These are phyloP conservation scores for Morus bassanus DNA, from an alignment of 2,797 vertebrate genomes.

Conservation along the genomic window DNA sequence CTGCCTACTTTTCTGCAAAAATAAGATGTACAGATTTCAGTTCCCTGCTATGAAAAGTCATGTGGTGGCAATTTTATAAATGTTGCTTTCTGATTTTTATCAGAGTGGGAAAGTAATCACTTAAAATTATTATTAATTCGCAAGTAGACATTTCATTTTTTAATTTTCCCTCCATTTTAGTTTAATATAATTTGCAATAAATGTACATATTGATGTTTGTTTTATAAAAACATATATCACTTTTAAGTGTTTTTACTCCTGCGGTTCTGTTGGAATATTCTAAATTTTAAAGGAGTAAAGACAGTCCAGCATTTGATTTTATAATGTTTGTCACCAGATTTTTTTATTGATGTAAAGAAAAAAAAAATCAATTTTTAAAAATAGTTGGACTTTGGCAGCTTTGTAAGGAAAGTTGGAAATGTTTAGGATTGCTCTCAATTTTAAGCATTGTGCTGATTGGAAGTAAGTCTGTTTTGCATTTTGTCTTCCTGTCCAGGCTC, in stretches of 20 bases:
- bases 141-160: constrained; percentile 80
- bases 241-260: constrained; percentile 80
- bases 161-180: constrained; percentile 75
- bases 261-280: constrained; percentile 78
- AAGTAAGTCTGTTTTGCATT: constrained; percentile 83
- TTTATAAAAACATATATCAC: constrained; percentile 81
- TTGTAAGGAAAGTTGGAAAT: constrained; percentile 77
- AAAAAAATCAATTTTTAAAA: constrained; percentile 74
- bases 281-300: constrained; percentile 79
- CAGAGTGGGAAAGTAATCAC: constrained; percentile 80
- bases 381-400: constrained; percentile 80
- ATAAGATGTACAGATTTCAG: constrained; percentile 83
- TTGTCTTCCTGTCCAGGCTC: constrained; percentile 84
- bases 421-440: constrained; percentile 73
- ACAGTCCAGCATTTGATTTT: constrained; percentile 80
- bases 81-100: constrained; percentile 83
- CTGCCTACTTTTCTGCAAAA: constrained; percentile 83
- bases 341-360: constrained; percentile 82
- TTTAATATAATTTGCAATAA: constrained; percentile 86
- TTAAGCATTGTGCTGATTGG: constrained; percentile 80
- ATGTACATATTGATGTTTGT: constrained; percentile 84
- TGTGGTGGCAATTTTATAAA: constrained; percentile 82
- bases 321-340: constrained; percentile 82
- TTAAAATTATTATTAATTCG: constrained; percentile 79
- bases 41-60: constrained; percentile 81